Percentiles rank a stretch among this genome's conserved stretches.
phyloP scores from a whole-genome alignment of 2,797 vertebrate species.

The Prunella strophiata region DNA sequence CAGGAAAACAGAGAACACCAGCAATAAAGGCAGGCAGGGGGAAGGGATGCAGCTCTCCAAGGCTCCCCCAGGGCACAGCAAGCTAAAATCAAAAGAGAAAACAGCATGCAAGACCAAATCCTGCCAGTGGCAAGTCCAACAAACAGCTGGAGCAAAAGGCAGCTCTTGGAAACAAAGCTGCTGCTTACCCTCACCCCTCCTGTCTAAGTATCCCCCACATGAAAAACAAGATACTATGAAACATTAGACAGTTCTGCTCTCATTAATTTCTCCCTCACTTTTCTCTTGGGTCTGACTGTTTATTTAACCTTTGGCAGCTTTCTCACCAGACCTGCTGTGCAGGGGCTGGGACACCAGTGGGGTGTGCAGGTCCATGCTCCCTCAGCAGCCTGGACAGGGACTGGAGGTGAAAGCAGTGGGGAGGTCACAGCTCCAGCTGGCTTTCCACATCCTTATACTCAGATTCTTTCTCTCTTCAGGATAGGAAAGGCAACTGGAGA shows the following conservation, averaged over 20 bases:
- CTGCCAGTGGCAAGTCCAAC: constrained; percentile 1
- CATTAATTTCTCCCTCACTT: neutral
- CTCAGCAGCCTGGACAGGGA: neutral
- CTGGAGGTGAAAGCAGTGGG: neutral
- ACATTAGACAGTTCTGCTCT: neutral
- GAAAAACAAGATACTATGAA: neutral
- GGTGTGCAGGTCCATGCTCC: neutral
- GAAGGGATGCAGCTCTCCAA: neutral
- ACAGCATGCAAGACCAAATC: neutral
- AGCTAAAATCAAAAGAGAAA: constrained; percentile 24
- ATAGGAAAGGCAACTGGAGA: neutral
- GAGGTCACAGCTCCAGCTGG: neutral
- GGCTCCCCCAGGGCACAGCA: neutral
- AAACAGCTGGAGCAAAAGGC: constrained; percentile 10
- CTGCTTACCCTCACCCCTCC: neutral
- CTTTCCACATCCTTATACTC: neutral
- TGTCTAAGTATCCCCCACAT: neutral
- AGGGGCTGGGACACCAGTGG: accelerated
- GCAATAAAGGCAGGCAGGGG: neutral
- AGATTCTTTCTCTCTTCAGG: neutral
- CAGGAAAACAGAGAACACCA: neutral
- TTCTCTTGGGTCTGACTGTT: neutral
- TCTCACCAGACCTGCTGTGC: neutral
- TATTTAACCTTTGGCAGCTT: neutral
- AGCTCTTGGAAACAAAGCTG: neutral